Percentiles rank a stretch among this genome's conserved stretches.
These are phyloP conservation scores for Tricholaema leucomelas DNA, from an alignment of 2,113 vertebrate species.

Conservation along the genomic window DNA sequence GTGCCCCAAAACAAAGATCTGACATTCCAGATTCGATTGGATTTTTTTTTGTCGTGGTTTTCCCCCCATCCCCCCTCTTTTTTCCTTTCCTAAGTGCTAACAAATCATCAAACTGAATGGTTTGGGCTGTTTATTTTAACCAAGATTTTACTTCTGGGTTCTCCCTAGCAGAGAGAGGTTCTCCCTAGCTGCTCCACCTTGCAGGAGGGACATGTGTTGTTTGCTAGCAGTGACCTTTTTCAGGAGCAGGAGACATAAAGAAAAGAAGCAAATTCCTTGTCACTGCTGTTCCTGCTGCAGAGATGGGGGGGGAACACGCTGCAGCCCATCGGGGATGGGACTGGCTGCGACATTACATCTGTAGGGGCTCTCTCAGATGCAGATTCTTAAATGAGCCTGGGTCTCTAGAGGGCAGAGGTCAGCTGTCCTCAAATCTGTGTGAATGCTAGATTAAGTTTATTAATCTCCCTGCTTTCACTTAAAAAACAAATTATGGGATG, in stretches of 20 bases:
- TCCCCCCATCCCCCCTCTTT: too few species aligned
- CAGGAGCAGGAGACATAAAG: neutral
- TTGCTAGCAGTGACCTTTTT: neutral
- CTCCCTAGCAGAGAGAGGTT: too few species aligned
- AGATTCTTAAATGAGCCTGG: constrained; percentile 30
- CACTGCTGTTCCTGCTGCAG: neutral
- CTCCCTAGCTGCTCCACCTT: neutral
- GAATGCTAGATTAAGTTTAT: constrained; percentile 61
- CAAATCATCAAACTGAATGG: neutral
- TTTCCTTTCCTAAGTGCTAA: neutral
- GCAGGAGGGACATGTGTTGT: constrained; percentile 16
- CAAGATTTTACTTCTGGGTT: too few species aligned
- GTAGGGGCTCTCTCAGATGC: constrained; percentile 7
- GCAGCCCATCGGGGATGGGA: neutral
- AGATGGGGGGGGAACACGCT: neutral
- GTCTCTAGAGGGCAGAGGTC: constrained; percentile 63
- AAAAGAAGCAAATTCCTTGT: constrained; percentile 8
- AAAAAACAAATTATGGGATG: constrained; percentile 45
- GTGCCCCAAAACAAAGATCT: constrained; percentile 4
- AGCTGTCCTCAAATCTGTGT: constrained; percentile 40
- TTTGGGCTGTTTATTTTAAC: too few species aligned
- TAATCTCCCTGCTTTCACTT: constrained; percentile 59
- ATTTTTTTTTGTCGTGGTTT: too few species aligned
- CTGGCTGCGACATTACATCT: neutral
- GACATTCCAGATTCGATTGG: neutral